These are phyloP conservation scores for Panopea generosa DNA, from an alignment of 2,888 invertebrate genomes.

Conservation along the genomic window DNA sequence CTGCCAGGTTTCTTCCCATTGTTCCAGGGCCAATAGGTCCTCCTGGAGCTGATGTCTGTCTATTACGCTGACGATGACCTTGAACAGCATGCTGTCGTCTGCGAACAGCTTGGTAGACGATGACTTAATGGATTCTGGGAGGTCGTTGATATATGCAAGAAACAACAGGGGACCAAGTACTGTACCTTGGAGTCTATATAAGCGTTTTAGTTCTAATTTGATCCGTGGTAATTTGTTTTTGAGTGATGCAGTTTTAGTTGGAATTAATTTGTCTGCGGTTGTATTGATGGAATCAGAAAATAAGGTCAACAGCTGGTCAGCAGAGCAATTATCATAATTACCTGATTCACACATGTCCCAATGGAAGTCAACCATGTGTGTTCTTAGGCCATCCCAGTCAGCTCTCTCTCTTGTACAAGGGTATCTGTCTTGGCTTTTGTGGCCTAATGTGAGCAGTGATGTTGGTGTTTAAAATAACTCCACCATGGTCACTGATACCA, in stretches of 20 bases:
- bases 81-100: too few relatives aligned
- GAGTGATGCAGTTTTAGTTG: constrained; percentile 14
- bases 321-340: background rate
- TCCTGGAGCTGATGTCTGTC: too few relatives aligned
- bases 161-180: too few relatives aligned
- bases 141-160: too few relatives aligned
- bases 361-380: constrained; percentile 18
- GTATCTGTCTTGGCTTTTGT: constrained; percentile 2
- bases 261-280: constrained; percentile 1
- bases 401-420: constrained; percentile 8
- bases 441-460: background rate
- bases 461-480: background rate
- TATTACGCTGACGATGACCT: too few relatives aligned
- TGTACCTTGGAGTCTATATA: too few relatives aligned
- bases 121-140: too few relatives aligned
- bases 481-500: constrained; percentile 18
- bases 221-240: constrained; percentile 32
- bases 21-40: too few relatives aligned
- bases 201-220: constrained; percentile 10
- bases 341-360: background rate
- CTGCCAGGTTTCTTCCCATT: too few relatives aligned
- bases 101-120: too few relatives aligned
- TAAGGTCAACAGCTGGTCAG: background rate
- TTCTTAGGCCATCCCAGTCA: constrained; percentile 14
- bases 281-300: background rate